Percentiles rank a stretch among this genome's conserved stretches.
Evolutionary conservation across 2,888 invertebrate species (phyloP).

Genomic region (Cryptus viduatorius): DNA sequence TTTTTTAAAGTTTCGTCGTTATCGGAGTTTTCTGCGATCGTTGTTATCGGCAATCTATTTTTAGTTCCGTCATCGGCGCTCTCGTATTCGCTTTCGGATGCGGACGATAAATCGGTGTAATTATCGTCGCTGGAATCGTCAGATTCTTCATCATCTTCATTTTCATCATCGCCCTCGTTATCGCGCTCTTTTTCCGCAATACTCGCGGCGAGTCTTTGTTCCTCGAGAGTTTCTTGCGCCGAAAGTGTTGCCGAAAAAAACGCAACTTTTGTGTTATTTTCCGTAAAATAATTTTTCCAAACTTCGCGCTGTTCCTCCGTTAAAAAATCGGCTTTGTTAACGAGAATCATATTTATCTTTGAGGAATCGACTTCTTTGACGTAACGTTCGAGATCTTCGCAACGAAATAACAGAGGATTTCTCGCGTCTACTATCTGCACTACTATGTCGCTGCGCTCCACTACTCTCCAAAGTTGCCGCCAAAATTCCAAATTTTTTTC

Average conservation of each 20-base stretch:
- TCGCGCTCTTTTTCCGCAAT: slow-evolving; percentile 66
- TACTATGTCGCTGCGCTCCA: slow-evolving; percentile 97
- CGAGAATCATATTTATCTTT: slow-evolving; percentile 93
- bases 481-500: slow-evolving; percentile 99
- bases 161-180: slow-evolving; percentile 68
- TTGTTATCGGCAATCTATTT: background rate
- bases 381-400: slow-evolving; percentile 95
- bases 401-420: slow-evolving; percentile 97
- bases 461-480: slow-evolving; percentile 99
- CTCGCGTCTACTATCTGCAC: slow-evolving; percentile 98
- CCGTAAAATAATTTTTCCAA: slow-evolving; percentile 95
- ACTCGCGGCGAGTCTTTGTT: slow-evolving; percentile 72
- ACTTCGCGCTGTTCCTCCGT: slow-evolving; percentile 91
- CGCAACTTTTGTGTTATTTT: slow-evolving; percentile 89
- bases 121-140: slow-evolving; percentile 70
- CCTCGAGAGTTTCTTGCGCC: slow-evolving; percentile 83
- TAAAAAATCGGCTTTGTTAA: slow-evolving; percentile 98
- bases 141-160: slow-evolving; percentile 71
- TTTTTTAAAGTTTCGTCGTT: slow-evolving; percentile 81
- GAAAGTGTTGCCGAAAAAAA: slow-evolving; percentile 96
- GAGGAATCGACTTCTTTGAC: slow-evolving; percentile 90
- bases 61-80: slow-evolving; percentile 69
- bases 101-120: slow-evolving; percentile 70
- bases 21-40: background rate
- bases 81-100: slow-evolving; percentile 76